Base-by-base conservation (phyloP, 2,797 vertebrate species). In the Paramormyrops hopkinsi region DNA sequence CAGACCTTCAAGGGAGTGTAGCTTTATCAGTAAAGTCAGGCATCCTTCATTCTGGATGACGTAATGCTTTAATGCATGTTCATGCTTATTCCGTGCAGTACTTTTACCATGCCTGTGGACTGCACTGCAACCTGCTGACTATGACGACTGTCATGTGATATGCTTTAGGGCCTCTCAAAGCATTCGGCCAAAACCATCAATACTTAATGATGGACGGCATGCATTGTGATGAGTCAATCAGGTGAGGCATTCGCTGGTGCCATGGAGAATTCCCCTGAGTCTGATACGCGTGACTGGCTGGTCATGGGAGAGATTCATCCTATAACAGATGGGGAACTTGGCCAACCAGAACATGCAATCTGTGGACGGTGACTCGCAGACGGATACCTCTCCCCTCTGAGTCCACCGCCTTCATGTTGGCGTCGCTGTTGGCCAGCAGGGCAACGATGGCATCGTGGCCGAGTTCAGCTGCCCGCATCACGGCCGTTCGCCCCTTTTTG, bases 381-480 rank as follows among this genome's bases (percentile, higher is more conserved):
- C 48, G 2, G 14, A 94, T 92, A 99, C 98, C 97, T 97, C 96
- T 98, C 85, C 98, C 97, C 91, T 98, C 96, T 1, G 93, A 89
- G 91, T 99, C 97, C 88, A 96, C 93, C 84, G 96, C 92, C 1
- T 90, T 96, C 95, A 99, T 94, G 89, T 98, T 91, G 12, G 97
- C 96, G 0, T 95, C 90, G 1, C 94, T 96, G 91, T 96, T 93
- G 50, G 92, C 95, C 92, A 99, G 86, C 84, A 97, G 92, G 51
- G 95, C 92, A 90, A 99, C 87, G 0, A 97, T 92, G 19, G 90
- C 2, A 6, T 97, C 95, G 4, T 97, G 96, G 22, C 98, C 98
- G 17, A 96, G 93, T 91, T 98, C 96, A 0, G 97, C 96, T 0
- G 98, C 97, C 56, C 96, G 94, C 98, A 99, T 99, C 8, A 93